These are phyloP conservation scores for Atrichornis clamosus DNA, from an alignment of 2,113 vertebrate species.

Conservation along the genomic window DNA sequence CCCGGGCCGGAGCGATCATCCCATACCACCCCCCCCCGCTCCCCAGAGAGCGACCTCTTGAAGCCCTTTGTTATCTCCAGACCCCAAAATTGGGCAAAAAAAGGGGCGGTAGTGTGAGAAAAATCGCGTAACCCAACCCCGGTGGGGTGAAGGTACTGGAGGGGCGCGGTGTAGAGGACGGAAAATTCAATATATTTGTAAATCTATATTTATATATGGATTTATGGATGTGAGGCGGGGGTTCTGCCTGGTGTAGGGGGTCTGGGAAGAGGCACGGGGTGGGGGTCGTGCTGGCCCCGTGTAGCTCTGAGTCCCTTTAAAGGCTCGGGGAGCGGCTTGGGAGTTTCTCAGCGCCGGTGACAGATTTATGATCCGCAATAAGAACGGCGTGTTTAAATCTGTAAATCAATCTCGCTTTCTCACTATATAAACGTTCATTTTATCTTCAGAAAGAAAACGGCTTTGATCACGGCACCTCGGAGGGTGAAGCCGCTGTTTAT, in stretches of 20 bases:
- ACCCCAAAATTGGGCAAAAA: not conserved
- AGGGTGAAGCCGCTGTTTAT: conserved; percentile 60
- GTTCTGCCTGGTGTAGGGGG: too few species aligned
- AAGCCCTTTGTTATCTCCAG: not conserved
- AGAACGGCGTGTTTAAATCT: conserved; percentile 79
- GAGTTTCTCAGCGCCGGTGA: conserved; percentile 75
- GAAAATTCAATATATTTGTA: not conserved
- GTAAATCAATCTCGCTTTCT: conserved; percentile 86
- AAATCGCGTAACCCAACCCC: accelerated
- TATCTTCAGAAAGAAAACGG: conserved; percentile 63
- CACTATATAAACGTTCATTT: conserved; percentile 79
- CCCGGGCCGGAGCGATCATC: too few species aligned
- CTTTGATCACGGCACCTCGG: conserved; percentile 59
- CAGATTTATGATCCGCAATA: conserved; percentile 92
- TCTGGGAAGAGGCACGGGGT: too few species aligned
- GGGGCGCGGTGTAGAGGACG: too few species aligned
- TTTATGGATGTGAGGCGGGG: accelerated
- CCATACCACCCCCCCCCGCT: too few species aligned
- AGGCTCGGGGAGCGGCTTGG: conserved; percentile 34
- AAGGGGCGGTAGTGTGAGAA: accelerated
- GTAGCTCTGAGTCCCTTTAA: not conserved
- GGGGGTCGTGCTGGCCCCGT: not conserved
- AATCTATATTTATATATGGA: not conserved
- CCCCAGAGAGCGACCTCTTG: too few species aligned
- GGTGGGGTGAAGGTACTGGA: accelerated